Base-by-base conservation (phyloP, 2,797 vertebrate species). In the Melanotaenia boesemani region DNA sequence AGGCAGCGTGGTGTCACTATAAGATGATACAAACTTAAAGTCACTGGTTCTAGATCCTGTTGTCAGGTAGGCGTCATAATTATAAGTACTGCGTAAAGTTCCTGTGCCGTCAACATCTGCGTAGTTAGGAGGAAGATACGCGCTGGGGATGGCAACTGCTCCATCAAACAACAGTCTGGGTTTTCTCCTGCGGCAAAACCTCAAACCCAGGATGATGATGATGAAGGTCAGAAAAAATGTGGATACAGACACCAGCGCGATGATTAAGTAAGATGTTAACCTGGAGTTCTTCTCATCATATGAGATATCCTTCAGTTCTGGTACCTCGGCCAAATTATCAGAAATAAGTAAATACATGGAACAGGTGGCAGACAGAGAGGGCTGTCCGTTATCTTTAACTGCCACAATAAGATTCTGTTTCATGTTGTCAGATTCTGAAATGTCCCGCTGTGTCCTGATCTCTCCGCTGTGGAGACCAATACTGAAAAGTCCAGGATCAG, bases 251-350 rank as follows among this genome's bases (percentile, higher is more conserved):
- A 95, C 95, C 80, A 96, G 90, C 22, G 95, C 91, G 20, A 96
- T 89, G 68, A 95, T 95, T 44, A 96, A 89, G 87, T 95, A 96
- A 69, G 95, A 95, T 34, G 95, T 96, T 85, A 96, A 76, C 0
- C 95, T 93, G 76, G 87, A 95, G 76, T 87, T 94, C 67, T 88
- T 88, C 68, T 96, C 94, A 0, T 76, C 89, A 16, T 89, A 85
- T 10, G 8, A 37, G 37, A 37, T 37, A 37, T 37, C 36, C 36
- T 37, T 37, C 36, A 37, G 36, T 37, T 37, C 36, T 37, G 36
- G 36, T 8, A 37, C 36, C 36, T 37, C 36, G 37, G 36, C 36
- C 36, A 37, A 37, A 36, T 37, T 37, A 7, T 37, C 36, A 37
- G 36, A 37, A 6, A 37, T 37, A 37, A 37, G 36, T 37, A 37